phyloP scores from a whole-genome alignment of 2,888 invertebrate species.

The Julus scanicus region DNA sequence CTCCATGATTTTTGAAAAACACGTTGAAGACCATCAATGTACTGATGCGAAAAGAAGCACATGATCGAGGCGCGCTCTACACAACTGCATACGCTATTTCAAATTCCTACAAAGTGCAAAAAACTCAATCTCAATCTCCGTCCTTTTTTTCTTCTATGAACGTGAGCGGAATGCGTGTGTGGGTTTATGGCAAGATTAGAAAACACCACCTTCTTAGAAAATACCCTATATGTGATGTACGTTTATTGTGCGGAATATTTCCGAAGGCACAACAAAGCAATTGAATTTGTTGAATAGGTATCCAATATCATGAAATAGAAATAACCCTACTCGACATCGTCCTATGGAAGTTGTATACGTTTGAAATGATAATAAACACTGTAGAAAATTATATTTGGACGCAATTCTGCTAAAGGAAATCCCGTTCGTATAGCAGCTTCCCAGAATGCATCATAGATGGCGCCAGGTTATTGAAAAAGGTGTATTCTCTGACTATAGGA shows the following conservation, averaged over 20 bases:
- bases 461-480: no score
- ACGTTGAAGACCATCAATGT: background rate
- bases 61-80: background rate
- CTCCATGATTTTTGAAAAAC: background rate
- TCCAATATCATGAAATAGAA: background rate
- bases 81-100: background rate
- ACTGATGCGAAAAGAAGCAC: constrained; percentile 21
- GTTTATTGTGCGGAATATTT: constrained; percentile 35
- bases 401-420: background rate
- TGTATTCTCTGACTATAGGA: no score
- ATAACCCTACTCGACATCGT: background rate
- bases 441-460: no score
- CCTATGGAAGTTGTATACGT: background rate
- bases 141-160: background rate
- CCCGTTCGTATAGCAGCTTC: no score
- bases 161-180: constrained; percentile 24
- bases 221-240: background rate
- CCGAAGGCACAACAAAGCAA: constrained; percentile 37
- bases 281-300: constrained; percentile 28
- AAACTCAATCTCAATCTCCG: constrained; percentile 21
- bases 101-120: background rate
- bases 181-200: constrained; percentile 18
- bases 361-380: background rate
- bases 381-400: background rate
- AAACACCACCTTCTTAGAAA: constrained; percentile 17